Conservation (phyloP, 2,888 invertebrate genomes). For the Hypena proboscidalis region DNA sequence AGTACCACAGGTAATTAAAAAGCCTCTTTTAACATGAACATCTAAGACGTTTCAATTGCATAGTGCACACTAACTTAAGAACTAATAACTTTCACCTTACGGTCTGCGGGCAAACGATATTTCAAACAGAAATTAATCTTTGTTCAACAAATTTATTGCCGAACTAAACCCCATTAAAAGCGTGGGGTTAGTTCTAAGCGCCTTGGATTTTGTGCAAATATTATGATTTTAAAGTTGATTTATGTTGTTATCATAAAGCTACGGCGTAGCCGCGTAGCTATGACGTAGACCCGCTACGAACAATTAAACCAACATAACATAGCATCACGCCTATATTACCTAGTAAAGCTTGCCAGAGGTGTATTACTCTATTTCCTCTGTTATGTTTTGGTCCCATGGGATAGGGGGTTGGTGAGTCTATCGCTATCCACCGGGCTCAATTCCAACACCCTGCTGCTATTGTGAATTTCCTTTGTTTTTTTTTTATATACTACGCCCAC, state of each 20-base stretch:
- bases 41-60: conserved; percentile 29
- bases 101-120: conserved; percentile 29
- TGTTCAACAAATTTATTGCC: conserved; percentile 36
- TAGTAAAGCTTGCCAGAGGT: too few relatives aligned
- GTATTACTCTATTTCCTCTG: too few relatives aligned
- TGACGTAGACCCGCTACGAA: conserved; percentile 3
- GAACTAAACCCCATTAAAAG: conserved; percentile 40
- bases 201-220: conserved; percentile 33
- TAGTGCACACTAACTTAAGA: conserved; percentile 31
- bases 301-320: too few relatives aligned
- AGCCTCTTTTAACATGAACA: too few relatives aligned
- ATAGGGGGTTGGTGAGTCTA: too few relatives aligned
- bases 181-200: conserved; percentile 34
- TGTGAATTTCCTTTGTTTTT: too few relatives aligned
- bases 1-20: not conserved
- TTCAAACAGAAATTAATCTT: conserved; percentile 39
- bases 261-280: conserved; percentile 2
- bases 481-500: too few relatives aligned
- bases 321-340: too few relatives aligned
- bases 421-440: too few relatives aligned
- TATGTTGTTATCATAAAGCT: conserved; percentile 20
- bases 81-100: conserved; percentile 36
- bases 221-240: conserved; percentile 39
- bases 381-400: too few relatives aligned
- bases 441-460: too few relatives aligned